A percentile compares a stretch with the other conserved stretches of the same genome.
Evolutionary conservation across 2,888 invertebrate species (phyloP).

Genomic region (Drosophila meridionalis): DNA sequence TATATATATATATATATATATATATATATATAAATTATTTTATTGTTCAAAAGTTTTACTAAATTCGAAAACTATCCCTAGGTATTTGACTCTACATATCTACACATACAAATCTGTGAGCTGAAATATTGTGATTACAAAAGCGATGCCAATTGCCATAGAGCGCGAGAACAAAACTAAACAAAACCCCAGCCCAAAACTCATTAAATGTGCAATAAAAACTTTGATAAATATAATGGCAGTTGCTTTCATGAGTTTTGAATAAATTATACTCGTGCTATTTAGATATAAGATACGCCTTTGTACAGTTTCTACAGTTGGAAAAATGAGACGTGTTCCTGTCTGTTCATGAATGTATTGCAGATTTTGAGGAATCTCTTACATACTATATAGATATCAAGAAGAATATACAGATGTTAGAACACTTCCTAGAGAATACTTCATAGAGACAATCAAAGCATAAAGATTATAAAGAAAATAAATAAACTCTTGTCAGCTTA

Average conservation of each 20-base stretch:
- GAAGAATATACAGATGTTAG: too few species aligned
- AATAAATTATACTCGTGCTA: conserved; percentile 15
- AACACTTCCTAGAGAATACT: background rate
- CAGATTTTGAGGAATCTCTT: background rate
- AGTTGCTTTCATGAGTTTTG: conserved; percentile 16
- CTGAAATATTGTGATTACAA: conserved; percentile 22
- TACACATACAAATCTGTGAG: background rate
- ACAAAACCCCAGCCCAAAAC: conserved; percentile 6
- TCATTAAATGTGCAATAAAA: conserved; percentile 27
- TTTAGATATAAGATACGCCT: background rate
- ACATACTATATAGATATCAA: background rate
- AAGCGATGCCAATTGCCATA: conserved; percentile 4
- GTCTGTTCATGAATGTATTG: background rate
- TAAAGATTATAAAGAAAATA: too few species aligned
- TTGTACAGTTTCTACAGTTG: conserved; percentile 1
- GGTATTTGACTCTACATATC: background rate
- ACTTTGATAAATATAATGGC: conserved; percentile 28
- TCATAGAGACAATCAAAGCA: too few species aligned
- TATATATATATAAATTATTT: background rate
- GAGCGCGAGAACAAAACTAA: conserved; percentile 12
- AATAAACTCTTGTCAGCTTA: too few species aligned
- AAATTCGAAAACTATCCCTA: background rate
- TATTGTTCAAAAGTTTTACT: too few species aligned
- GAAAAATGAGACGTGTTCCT: background rate
- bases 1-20: background rate